phyloP scores from a whole-genome alignment of 1,140 invertebrate genomes.

The Parasteatoda tepidariorum region DNA sequence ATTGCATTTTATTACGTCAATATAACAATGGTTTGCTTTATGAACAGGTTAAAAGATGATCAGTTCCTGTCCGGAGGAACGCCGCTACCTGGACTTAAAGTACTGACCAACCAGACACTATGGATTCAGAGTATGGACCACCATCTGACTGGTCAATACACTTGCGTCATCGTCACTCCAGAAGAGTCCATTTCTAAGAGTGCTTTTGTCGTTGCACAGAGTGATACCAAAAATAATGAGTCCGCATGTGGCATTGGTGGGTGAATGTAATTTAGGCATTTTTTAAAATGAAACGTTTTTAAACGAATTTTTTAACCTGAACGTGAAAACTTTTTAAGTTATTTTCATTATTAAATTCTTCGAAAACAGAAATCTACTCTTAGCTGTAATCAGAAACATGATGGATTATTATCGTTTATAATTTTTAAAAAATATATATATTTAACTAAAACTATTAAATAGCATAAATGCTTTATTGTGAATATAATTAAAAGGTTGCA shows the following conservation, averaged over 20 bases:
- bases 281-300: background rate
- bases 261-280: background rate
- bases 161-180: conserved; percentile 28
- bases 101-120: conserved; percentile 21
- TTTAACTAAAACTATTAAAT: too few species aligned
- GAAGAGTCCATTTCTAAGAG: conserved; percentile 12
- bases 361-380: too few species aligned
- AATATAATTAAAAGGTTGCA: too few species aligned
- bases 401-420: too few species aligned
- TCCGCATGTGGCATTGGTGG: conserved; percentile 54
- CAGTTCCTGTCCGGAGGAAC: conserved; percentile 43
- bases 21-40: background rate
- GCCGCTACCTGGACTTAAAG: conserved; percentile 29
- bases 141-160: conserved; percentile 29
- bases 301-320: too few species aligned
- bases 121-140: conserved; percentile 53
- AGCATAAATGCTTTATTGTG: too few species aligned
- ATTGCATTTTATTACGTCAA: background rate
- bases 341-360: too few species aligned
- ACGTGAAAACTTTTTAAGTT: too few species aligned
- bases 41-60: conserved; percentile 45
- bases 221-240: conserved; percentile 14
- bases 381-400: too few species aligned
- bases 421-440: too few species aligned
- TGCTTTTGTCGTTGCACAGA: conserved; percentile 25